Base-by-base conservation (phyloP, 2,113 vertebrate genomes). In the Corythornis vintsioides region DNA sequence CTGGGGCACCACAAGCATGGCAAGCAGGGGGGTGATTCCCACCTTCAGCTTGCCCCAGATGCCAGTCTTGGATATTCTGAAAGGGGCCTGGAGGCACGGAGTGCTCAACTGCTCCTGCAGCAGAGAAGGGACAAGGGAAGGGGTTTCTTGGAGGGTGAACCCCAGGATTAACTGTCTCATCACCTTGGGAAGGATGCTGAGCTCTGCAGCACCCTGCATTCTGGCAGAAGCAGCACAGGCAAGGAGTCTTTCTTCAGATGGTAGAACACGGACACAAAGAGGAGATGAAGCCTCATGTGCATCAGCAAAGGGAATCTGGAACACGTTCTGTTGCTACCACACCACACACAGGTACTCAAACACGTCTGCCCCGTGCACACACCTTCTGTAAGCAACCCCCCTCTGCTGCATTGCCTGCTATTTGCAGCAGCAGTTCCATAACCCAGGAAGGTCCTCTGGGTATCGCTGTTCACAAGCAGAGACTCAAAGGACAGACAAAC, bases 171-270 rank as follows among this genome's bases (percentile, higher is more conserved):
- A 55, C 21, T 11, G 3, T 55, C 31, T 72, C 35, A 42, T 15
- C 57, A 75, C 13, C 45, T 42, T 0, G 0, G 24, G 15, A 92
- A 84, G 28, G 18, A 45, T 59, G 15, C 52, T 74, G 61, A 81
- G 59, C 15, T 78, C 35, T 72, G 35, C 22, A 75, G 61, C 21
- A 60, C 35, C 35, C 42, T 0, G 3, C 0, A 0, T 20, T 60
- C 53, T 72, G 35, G 43, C 26, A 87, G 33, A 81, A 38, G 40
- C 8, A 77, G 42, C 43, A 33, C 38, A 77, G 47, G 83, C 22
- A 83, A 50, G 21, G 13, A 70, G 9, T 55, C 5, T 21, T 87
- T 84, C 69, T 92, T 60, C n/a, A 82, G 69, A 79, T 40, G 4
- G 52, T 33, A 60, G 6, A 48, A 52, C 71, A 82, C 0, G 4